phyloP scores from a whole-genome alignment of 1,140 invertebrate species.

The Zaprionus tsacasi region DNA sequence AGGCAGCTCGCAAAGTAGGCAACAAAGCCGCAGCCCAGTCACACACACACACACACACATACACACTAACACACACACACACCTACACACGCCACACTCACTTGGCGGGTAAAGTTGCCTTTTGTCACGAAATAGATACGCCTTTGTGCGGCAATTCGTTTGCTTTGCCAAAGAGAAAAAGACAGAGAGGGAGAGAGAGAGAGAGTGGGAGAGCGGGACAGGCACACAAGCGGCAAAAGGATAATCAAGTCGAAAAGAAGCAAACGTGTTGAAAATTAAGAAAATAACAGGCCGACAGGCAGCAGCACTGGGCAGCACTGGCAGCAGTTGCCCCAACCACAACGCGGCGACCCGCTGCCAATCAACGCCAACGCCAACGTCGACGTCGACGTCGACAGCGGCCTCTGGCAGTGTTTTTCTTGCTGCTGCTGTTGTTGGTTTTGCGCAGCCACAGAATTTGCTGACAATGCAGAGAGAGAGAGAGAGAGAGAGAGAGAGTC shows the following conservation, averaged over 20 bases:
- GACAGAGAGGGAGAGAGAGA: conserved; percentile 3
- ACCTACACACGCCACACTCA: not conserved
- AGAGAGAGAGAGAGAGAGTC: not conserved
- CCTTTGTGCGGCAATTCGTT: conserved; percentile 62
- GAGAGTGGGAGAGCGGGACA: not conserved
- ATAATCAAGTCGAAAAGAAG: conserved; percentile 60
- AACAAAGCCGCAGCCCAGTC: conserved; percentile 39
- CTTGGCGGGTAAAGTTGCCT: conserved; percentile 67
- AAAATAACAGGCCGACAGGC: conserved; percentile 68
- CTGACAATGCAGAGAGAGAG: conserved; percentile 49
- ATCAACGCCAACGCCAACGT: conserved; percentile 57
- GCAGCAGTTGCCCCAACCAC: conserved; percentile 10
- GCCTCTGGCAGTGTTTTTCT: conserved; percentile 35
- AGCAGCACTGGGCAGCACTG: conserved; percentile 6
- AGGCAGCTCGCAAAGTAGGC: conserved; percentile 54
- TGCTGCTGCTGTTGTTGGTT: too few relatives aligned
- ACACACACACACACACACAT: conserved; percentile 21
- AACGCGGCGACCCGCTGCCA: conserved; percentile 55
- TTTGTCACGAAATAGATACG: conserved; percentile 82
- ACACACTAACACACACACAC: conserved; percentile 4
- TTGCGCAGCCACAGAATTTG: conserved; percentile 41
- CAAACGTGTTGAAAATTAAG: conserved; percentile 82
- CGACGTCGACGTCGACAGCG: conserved; percentile 53
- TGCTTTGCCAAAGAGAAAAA: not conserved
- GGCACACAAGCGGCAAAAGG: conserved; percentile 46